Base-by-base conservation (phyloP, 1,140 invertebrate genomes). In the Platorchestia sp. region DNA sequence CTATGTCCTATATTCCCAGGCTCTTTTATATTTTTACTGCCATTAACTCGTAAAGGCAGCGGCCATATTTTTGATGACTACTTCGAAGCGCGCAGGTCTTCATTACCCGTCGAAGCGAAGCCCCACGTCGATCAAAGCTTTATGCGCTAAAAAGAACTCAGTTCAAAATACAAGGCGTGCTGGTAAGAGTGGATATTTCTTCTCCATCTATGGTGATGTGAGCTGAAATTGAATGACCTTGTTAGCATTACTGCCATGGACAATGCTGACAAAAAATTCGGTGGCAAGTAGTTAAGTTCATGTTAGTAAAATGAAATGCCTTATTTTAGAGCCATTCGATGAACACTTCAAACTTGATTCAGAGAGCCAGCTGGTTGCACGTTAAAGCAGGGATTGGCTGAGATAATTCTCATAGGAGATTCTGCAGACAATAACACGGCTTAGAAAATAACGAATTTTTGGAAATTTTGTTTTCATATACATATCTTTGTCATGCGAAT, bases 1-100 rank as follows among this genome's bases (percentile, higher is more conserved):
- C 59, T 75, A 75, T 75, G 59, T 75, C 59, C 59, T 75, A 75
- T 75, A 75, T 75, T 75, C 59, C 59, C 59, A 75, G 47, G 59
- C 59, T 75, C 59, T 36, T 75, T 75, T 75, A 75, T 75, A 75
- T 75, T 75, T 75, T 75, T 75, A 75, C 59, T 36, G 59, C 59
- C 59, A 75, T 75, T 75, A 75, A 75, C 59, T 75, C 59, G 59
- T 75, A 75, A 75, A 75, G 59, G 59, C 59, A 75, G 59, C 14
- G 59, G 27, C 59, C 59, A 75, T 75, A 75, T 75, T 75, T 75
- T 75, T 75, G 59, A 75, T 75, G 59, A 10, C 59, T 75, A 75
- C 59, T 75, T 75, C 59, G 59, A 36, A 75, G 27, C 59, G 27
- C 10, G 27, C 59, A 75, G 59, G 59, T 75, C 59, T 75, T 75